Evolutionary conservation across 2,113 vertebrate species (phyloP).

Genomic region (Amphilophus citrinellus): DNA sequence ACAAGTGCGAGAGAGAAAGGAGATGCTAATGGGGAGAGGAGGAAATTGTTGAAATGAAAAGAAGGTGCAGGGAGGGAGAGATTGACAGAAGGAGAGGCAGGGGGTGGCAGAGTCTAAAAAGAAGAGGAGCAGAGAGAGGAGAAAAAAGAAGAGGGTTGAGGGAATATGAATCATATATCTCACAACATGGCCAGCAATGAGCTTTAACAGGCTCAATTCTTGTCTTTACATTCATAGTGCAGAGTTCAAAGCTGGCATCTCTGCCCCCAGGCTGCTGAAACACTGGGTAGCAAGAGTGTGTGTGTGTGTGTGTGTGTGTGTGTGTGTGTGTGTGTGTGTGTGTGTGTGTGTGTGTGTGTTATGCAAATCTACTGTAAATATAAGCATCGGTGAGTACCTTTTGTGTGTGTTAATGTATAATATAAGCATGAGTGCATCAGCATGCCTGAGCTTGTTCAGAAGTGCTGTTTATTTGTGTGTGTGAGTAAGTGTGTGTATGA

Average conservation of each 20-base stretch:
- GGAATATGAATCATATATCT: conserved; percentile 4
- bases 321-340: too few relatives aligned
- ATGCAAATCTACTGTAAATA: background rate
- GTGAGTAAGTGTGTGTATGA: background rate
- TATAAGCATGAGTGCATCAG: background rate
- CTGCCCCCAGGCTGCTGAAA: conserved; percentile 39
- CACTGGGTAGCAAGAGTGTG: conserved; percentile 7
- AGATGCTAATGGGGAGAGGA: conserved; percentile 42
- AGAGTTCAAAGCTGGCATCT: conserved; percentile 11
- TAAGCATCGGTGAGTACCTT: background rate
- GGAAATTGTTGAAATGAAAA: conserved; percentile 52
- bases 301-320: background rate
- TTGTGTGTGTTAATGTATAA: background rate
- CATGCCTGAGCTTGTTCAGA: background rate
- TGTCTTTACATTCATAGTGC: conserved; percentile 57
- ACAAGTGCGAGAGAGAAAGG: conserved; percentile 63
- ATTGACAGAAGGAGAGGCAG: conserved; percentile 16
- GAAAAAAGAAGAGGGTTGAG: background rate
- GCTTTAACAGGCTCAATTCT: conserved; percentile 67
- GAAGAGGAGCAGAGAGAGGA: background rate
- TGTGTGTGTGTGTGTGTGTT: background rate
- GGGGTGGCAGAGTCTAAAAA: conserved; percentile 20
- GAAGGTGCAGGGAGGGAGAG: conserved; percentile 21
- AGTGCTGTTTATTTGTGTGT: background rate
- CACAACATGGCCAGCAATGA: conserved; percentile 58